Base-by-base conservation (phyloP, 1,140 invertebrate genomes). In the Achroia grisella region DNA sequence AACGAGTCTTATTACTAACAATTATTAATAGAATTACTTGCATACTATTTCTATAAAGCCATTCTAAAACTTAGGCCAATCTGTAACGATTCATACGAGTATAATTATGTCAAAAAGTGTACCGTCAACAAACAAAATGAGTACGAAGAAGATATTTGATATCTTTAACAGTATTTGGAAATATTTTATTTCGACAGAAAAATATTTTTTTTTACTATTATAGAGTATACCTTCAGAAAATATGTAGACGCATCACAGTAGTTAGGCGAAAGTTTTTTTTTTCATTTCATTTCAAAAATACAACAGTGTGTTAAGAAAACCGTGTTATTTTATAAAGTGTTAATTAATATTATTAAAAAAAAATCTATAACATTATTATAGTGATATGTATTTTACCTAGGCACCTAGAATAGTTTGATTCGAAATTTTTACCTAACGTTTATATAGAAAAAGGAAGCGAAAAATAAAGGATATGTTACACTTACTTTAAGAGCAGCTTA, bases 351-450 rank as follows among this genome's bases (percentile, higher is more conserved):
- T 37, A 15, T 17, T 37, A 17, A 37, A 37, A 28, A 48, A 52
- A 53, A 47, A 44, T 39, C 28, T 15, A 10, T 34, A 36, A 36
- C 10, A n/a, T 46, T 36, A 37, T 14, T 30, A 36, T 53, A 45
- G 35, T 55, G 51, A 59, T 72, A 75, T 74, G 70, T 66, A 23
- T 54, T 44, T 63, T 50, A 54, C 48, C 72, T 78, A 75, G 70
- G 72, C 74, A 81, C 77, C 74, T 76, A 81, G 52, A 50, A 56
- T 71, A 70, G 43, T 60, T 27, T 39, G 36, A 39, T 30, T 44
- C 35, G 15, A 40, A 35, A 15, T 17, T 35, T 29, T 40, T 9
- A 30, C 39, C 27, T 40, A 37, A 17, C 15, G 8, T 17, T 12
- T 10, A 36, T 37, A 28, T 34, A 17, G 1, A 35, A 44, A 49